Evolutionary conservation across 2,888 invertebrate species (phyloP), one percentile per base, ranked within the genome.

Genomic region (Lasioglossum oenotherae): DNA sequence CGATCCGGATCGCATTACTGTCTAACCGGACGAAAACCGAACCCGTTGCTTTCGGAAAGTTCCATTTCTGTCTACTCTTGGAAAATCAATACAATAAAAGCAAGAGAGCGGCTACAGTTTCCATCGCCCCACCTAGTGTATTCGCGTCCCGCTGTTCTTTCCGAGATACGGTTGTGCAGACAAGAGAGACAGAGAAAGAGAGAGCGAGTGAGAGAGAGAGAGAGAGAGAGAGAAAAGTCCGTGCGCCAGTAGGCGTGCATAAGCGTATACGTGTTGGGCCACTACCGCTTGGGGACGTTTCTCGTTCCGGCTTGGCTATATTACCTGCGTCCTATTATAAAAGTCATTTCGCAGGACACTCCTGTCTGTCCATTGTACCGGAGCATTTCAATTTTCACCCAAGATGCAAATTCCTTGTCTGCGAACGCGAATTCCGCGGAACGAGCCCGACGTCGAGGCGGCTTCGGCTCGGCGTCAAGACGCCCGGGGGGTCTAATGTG

Each of bases 301-400:
- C 86, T 86, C 86, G 86, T 89, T 87, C 87, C 83, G 53, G 75
- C 86, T 75, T 79, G 80, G 87, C 82, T 87, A 82, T 90, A 90
- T 92, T 91, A 92, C 88, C 87, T 88, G 89, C 90, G 88, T 92
- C 88, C 92, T 88, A 93, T 93, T 93, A 93, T 93, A 93, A 93
- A 94, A 94, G 92, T 93, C 92, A 93, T 94, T 93, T 93, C 92
- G 90, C 91, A 89, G 91, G 88, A 90, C 90, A 90, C 92, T 91
- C 89, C 86, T 91, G 88, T 87, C 89, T 89, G 90, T 89, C 90
- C 91, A 92, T 92, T 92, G 90, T 94, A 91, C 91, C 88, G 91
- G 89, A 82, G 90, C 89, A 91, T 93, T 94, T 93, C 93, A 94
- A 94, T 94, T 94, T 94, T 92, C 92, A 87, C 89, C 91, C 90